Base-by-base conservation (phyloP, 2,113 vertebrate genomes). In the Pseudopipra pipra region DNA sequence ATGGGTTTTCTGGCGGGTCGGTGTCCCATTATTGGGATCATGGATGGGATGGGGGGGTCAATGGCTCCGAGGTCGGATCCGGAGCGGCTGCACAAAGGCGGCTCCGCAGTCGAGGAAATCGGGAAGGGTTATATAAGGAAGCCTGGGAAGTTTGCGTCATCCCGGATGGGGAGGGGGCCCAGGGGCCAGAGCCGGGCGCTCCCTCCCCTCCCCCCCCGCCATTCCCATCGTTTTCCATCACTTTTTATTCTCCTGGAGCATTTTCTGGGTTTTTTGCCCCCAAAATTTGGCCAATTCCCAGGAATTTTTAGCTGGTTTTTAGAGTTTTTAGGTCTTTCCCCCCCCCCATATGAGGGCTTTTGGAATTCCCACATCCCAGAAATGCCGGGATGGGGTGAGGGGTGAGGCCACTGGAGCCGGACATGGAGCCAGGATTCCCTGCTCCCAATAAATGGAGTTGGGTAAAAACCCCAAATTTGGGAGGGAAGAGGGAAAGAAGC, bases 51-150 rank as follows among this genome's bases (percentile, higher is more conserved):
- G 19, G 15, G 27, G 15, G 8, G 39, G 39, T 41, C 39, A 41
- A 41, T 41, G 39, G 7, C 19, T 47, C 46, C 21, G 47, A 47
- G 49, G 41, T 35, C 35, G 22, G 52, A 30, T 47, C 66, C 15
- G 16, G 62, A 31, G 51, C 22, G 6, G 47, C 56, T 16, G 63
- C 97, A 97, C 97, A 98, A 98, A 98, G 97, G 95, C 96, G 80
- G 94, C 93, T 93, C 97, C 92, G 96, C 97, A 95, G 97, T 97
- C 96, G 96, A 97, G 97, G 97, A 97, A 97, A 96, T 97, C 82
- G 95, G 94, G 78, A 75, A 81, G 86, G 85, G 74, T 98, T 98
- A 98, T 97, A 97, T 97, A 97, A 98, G 97, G 97, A 70, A 83
- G 89, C 87, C 79, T 96, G 96, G 97, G 97, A 81, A 82, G 91